phyloP scores from a whole-genome alignment of 2,797 vertebrate species.

The Catamblyrhynchus diadema region DNA sequence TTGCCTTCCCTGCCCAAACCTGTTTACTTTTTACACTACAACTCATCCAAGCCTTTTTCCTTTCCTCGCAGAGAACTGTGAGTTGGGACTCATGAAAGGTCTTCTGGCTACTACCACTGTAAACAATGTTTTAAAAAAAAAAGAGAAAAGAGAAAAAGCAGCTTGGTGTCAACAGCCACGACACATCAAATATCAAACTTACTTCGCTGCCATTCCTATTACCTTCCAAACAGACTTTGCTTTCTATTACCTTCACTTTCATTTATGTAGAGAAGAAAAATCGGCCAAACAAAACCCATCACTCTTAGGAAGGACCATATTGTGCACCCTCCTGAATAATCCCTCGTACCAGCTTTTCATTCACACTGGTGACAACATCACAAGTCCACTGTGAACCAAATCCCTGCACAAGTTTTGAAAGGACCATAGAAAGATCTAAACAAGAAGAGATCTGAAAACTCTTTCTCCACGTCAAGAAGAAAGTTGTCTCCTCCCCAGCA shows the following conservation, averaged over 20 bases:
- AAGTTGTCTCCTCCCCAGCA: background rate
- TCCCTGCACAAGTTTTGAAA: background rate
- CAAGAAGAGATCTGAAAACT: background rate
- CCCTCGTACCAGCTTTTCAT: background rate
- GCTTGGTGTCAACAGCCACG: background rate
- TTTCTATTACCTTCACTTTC: background rate
- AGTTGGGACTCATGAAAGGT: background rate
- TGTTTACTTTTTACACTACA: background rate
- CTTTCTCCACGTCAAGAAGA: background rate
- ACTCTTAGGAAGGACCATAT: rapidly evolving
- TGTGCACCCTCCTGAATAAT: background rate
- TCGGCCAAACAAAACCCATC: background rate
- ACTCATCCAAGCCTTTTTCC: background rate
- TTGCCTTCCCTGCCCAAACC: background rate
- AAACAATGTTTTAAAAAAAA: background rate
- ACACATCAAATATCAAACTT: background rate
- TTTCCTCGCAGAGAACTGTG: background rate
- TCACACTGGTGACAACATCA: background rate
- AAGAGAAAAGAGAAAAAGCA: background rate
- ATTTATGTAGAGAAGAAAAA: background rate
- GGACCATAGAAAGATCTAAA: background rate
- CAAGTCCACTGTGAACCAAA: background rate
- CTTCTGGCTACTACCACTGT: background rate
- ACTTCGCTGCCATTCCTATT: background rate
- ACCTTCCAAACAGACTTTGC: background rate